Evolutionary conservation across 1,140 invertebrate species (phyloP), one percentile per base, ranked within the genome.

Genomic region (Conus betulinus): DNA sequence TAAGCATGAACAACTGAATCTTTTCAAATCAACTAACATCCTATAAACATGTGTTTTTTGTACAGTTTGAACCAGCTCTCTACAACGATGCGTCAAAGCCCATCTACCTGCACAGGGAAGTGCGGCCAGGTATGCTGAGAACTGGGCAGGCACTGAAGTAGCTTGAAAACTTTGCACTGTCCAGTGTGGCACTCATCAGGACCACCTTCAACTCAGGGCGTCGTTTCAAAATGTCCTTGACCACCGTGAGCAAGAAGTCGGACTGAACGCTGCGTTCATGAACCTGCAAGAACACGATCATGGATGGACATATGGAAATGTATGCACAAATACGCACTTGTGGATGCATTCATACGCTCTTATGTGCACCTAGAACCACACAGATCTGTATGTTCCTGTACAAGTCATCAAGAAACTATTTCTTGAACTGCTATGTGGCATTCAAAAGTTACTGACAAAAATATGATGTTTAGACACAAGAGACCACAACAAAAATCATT

Each of bases 141-240:
- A 95, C 91, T 23, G 93, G 93, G 89, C 94, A 94, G 88, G 93
- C 90, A 27, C 91, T 88, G 88, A 94, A 94, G 92, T 98, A 99
- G 15, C 96, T 92, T 57, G 97, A 96, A 94, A 98, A 98, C 78
- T 97, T 95, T 55, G 96, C 94, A 63, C 96, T 95, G 93, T 98
- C 97, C 90, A 98, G 96, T 15, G 98, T 98, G 0, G 98, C 98
- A 57, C 98, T 98, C 98, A 98, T 98, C 0, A 98, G 93, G 63
- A 98, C 96, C 0, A 98, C 96, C 93, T 97, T 98, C 13, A 99
- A 93, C 93, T 98, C 97, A 84, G 96, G 96, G 79, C 97, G 96
- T 25, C 96, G 95, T 27, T 94, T 94, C 74, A 98, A 93, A 57
- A 98, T 95, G 90, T 97, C 96, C 94, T 97, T 97, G n/a, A 98